Percentiles rank a stretch among this genome's conserved stretches.
These are phyloP conservation scores for Drosophila erecta DNA, from an alignment of 1,140 invertebrate species.

Conservation along the genomic window DNA sequence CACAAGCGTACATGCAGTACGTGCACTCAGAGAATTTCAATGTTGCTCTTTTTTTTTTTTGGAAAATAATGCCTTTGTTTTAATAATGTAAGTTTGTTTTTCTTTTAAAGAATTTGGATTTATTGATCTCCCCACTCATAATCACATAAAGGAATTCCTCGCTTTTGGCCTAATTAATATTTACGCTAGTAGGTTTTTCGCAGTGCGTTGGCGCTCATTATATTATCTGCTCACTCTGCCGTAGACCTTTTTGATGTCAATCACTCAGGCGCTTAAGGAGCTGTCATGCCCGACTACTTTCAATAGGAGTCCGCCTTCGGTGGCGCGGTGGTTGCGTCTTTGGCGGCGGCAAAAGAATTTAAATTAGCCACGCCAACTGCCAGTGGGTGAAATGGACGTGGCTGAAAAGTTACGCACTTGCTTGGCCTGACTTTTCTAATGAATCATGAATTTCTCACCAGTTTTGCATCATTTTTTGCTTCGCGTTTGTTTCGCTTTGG, in stretches of 20 bases:
- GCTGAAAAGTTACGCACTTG: constrained; percentile 63
- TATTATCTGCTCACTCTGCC: constrained; percentile 36
- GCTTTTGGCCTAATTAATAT: background rate
- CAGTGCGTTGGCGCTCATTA: constrained; percentile 17
- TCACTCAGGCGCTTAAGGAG: constrained; percentile 81
- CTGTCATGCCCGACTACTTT: constrained; percentile 70
- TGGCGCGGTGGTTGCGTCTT: constrained; percentile 21
- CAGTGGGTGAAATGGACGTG: constrained; percentile 58
- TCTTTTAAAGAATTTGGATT: too few relatives aligned
- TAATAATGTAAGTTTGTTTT: too few relatives aligned
- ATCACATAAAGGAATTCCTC: background rate
- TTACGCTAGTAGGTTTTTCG: background rate
- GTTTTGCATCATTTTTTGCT: constrained; percentile 34
- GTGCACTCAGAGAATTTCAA: constrained; percentile 7
- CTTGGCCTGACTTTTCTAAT: constrained; percentile 61
- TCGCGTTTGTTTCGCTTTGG: constrained; percentile 47
- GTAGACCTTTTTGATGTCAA: constrained; percentile 80
- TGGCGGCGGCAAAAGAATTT: constrained; percentile 74
- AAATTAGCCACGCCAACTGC: constrained; percentile 73
- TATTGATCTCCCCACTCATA: too few relatives aligned
- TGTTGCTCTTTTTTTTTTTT: too few relatives aligned
- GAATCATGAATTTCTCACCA: constrained; percentile 75
- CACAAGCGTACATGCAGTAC: constrained; percentile 7
- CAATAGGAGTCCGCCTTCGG: constrained; percentile 55
- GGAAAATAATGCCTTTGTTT: too few relatives aligned